phyloP scores from a whole-genome alignment of 2,113 vertebrate species.

The Scytalopus superciliaris region DNA sequence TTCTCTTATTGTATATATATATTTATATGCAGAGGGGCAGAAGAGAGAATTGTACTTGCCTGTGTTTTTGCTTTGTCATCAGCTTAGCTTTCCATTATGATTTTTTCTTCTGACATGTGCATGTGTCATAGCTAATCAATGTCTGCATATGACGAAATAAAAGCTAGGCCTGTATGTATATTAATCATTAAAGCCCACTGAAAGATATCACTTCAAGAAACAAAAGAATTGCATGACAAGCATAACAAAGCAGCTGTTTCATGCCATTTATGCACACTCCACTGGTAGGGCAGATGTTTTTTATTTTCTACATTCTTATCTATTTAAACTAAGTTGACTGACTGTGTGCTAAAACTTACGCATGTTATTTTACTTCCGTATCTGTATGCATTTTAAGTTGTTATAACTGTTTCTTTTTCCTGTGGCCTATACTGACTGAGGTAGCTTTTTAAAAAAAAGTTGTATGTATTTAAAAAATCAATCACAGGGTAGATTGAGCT shows the following conservation, averaged over 20 bases:
- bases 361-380: neutral
- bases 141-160: neutral
- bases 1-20: neutral
- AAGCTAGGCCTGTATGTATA: neutral
- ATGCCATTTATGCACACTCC: neutral
- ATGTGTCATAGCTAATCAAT: neutral
- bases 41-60: neutral
- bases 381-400: neutral
- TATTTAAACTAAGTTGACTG: neutral
- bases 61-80: neutral
- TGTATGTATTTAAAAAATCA: neutral
- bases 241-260: neutral
- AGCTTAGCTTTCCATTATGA: neutral
- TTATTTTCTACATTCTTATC: neutral
- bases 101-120: neutral
- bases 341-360: fast-evolving
- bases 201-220: neutral
- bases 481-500: neutral
- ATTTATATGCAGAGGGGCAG: neutral
- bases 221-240: neutral
- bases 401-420: neutral
- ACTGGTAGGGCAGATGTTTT: neutral
- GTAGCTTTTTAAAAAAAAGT: neutral
- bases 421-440: neutral
- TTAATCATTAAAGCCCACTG: neutral